Evolutionary conservation across 2,113 vertebrate species (phyloP).

Genomic region (Hippocampus zosterae): DNA sequence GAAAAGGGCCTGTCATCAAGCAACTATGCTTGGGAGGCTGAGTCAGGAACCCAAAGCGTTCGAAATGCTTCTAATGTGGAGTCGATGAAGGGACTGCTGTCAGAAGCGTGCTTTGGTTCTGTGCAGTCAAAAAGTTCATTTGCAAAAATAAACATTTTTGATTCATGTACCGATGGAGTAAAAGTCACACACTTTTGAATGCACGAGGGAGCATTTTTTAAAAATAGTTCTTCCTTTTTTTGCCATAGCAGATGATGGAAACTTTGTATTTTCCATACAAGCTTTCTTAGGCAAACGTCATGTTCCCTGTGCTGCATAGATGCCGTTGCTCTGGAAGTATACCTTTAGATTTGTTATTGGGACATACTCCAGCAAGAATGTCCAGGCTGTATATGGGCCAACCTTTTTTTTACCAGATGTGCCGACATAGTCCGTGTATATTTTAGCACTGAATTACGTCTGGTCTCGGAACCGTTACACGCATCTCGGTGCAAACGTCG

Average conservation of each 20-base stretch:
- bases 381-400: slow-evolving; percentile 58
- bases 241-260: slow-evolving; percentile 5
- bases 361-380: slow-evolving; percentile 58
- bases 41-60: slow-evolving; percentile 29
- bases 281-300: slow-evolving; percentile 7
- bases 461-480: slow-evolving; percentile 31
- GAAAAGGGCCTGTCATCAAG: slow-evolving; percentile 58
- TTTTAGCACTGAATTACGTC: slow-evolving; percentile 42
- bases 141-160: not conserved
- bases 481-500: slow-evolving; percentile 30
- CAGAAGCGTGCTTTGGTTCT: slow-evolving; percentile 8
- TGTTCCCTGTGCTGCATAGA: slow-evolving; percentile 34
- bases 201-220: not conserved
- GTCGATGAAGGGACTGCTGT: slow-evolving; percentile 7
- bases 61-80: slow-evolving; percentile 28
- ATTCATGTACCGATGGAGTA: not conserved
- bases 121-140: slow-evolving; percentile 4
- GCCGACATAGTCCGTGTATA: slow-evolving; percentile 40
- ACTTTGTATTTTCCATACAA: slow-evolving; percentile 10
- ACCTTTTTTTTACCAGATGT: slow-evolving; percentile 32
- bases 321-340: slow-evolving; percentile 46
- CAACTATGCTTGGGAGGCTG: slow-evolving; percentile 20
- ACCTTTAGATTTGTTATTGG: slow-evolving; percentile 37
- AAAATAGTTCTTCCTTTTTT: slow-evolving; percentile 6
- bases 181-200: slow-evolving; percentile 4